Evolutionary conservation across 2,888 invertebrate species (phyloP).

Genomic region (Ellobium chinense): DNA sequence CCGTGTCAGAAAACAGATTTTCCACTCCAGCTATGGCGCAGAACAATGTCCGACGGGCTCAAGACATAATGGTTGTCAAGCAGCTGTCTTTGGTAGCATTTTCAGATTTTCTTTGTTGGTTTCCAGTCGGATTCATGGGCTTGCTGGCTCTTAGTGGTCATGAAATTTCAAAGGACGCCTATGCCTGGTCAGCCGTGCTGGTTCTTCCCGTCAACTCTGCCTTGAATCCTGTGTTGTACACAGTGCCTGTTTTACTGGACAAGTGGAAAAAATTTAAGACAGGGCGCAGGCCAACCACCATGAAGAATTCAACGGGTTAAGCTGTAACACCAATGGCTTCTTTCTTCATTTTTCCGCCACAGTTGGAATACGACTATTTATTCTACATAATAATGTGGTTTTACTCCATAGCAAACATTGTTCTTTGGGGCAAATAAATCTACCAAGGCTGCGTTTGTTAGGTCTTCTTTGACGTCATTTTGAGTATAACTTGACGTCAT

Average conservation of each 20-base stretch:
- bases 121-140: slow-evolving; percentile 55
- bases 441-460: too few species aligned
- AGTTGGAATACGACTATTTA: too few species aligned
- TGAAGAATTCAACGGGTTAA: too few species aligned
- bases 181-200: slow-evolving; percentile 12
- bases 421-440: too few species aligned
- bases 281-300: too few species aligned
- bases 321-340: too few species aligned
- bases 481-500: too few species aligned
- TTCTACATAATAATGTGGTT: too few species aligned
- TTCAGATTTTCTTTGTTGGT: slow-evolving; percentile 72
- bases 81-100: slow-evolving; percentile 71
- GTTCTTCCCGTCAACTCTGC: slow-evolving; percentile 23
- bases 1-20: slow-evolving; percentile 64
- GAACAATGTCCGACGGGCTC: slow-evolving; percentile 42
- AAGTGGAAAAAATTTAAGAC: not conserved
- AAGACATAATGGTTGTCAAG: slow-evolving; percentile 62
- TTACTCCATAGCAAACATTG: too few species aligned
- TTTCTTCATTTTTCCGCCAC: too few species aligned
- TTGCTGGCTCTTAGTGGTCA: slow-evolving; percentile 1
- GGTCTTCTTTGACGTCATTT: too few species aligned
- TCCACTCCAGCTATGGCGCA: slow-evolving; percentile 71
- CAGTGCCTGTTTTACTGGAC: not conserved
- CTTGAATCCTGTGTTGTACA: slow-evolving; percentile 23
- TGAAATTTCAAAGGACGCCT: not conserved